These are phyloP conservation scores for Ibycter americanus DNA, from an alignment of 2,797 vertebrate species.

Conservation along the genomic window DNA sequence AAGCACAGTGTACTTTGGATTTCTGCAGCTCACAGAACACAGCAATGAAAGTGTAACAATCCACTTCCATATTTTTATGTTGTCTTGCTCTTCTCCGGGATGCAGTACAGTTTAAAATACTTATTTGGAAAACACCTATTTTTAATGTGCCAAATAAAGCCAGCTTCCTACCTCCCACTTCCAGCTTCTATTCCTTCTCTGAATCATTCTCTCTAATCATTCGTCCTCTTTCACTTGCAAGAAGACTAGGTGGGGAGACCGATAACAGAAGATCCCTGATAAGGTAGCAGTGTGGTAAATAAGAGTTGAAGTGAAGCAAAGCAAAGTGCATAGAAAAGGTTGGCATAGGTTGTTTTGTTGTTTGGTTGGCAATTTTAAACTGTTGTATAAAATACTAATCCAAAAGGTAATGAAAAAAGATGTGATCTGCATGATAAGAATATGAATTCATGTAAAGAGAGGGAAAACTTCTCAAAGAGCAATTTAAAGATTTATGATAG, in stretches of 20 bases:
- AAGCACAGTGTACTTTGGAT: background rate
- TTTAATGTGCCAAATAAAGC: conserved; percentile 9
- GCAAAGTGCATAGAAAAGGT: background rate
- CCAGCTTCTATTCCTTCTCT: conserved; percentile 19
- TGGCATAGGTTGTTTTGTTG: background rate
- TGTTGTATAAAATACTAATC: background rate
- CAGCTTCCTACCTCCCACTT: conserved; percentile 44
- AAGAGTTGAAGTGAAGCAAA: background rate
- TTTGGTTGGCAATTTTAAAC: background rate
- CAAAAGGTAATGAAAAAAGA: background rate
- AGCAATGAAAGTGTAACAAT: conserved; percentile 20
- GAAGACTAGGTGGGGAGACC: background rate
- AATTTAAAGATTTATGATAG: background rate
- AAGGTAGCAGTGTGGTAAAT: background rate
- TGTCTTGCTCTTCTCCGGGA: conserved; percentile 10
- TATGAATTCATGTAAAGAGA: background rate
- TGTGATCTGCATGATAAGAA: background rate
- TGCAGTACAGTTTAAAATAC: background rate
- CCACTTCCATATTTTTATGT: background rate
- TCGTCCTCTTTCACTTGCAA: conserved; percentile 15
- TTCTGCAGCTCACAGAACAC: background rate
- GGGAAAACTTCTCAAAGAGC: background rate
- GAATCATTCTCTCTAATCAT: conserved; percentile 11
- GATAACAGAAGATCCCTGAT: background rate
- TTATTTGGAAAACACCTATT: conserved; percentile 30